Conservation (phyloP, 2,797 vertebrate genomes). For the Characodon lateralis region DNA sequence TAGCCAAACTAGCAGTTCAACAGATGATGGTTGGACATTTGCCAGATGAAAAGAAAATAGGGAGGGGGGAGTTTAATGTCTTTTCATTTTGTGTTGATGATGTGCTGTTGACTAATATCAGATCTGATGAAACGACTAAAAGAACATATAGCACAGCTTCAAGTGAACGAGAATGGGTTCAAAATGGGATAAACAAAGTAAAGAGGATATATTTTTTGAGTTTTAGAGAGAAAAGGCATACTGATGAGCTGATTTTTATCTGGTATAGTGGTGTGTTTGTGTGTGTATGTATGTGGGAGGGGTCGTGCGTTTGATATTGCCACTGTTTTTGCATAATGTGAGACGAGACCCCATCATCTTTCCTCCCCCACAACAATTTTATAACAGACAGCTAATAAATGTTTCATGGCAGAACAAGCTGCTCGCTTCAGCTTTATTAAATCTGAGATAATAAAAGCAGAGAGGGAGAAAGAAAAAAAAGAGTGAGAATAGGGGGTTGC, state of each 20-base stretch:
- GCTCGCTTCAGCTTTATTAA: slow-evolving; percentile 91
- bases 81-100: slow-evolving; percentile 16
- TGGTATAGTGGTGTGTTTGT: slow-evolving; percentile 11
- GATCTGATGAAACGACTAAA: slow-evolving; percentile 29
- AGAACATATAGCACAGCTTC: slow-evolving; percentile 25
- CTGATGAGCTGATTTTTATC: slow-evolving; percentile 40
- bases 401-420: slow-evolving; percentile 93
- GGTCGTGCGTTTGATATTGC: slow-evolving; percentile 74
- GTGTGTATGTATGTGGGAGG: slow-evolving; percentile 3
- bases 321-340: slow-evolving; percentile 88
- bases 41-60: slow-evolving; percentile 31
- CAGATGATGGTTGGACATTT: slow-evolving; percentile 44
- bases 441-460: slow-evolving; percentile 92
- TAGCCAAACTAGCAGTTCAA: slow-evolving; percentile 48
- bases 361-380: slow-evolving; percentile 89
- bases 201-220: slow-evolving; percentile 51
- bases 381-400: slow-evolving; percentile 96
- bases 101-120: slow-evolving; percentile 24
- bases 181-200: slow-evolving; percentile 53
- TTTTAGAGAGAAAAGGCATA: slow-evolving; percentile 41
- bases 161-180: slow-evolving; percentile 25
- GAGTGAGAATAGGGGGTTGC: slow-evolving; percentile 74
- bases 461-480: slow-evolving; percentile 72
- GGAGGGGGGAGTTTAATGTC: slow-evolving; percentile 16
- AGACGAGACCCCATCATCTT: slow-evolving; percentile 86